Base-by-base conservation (phyloP, 1,140 invertebrate genomes). In the Mesaphorura yosii region DNA sequence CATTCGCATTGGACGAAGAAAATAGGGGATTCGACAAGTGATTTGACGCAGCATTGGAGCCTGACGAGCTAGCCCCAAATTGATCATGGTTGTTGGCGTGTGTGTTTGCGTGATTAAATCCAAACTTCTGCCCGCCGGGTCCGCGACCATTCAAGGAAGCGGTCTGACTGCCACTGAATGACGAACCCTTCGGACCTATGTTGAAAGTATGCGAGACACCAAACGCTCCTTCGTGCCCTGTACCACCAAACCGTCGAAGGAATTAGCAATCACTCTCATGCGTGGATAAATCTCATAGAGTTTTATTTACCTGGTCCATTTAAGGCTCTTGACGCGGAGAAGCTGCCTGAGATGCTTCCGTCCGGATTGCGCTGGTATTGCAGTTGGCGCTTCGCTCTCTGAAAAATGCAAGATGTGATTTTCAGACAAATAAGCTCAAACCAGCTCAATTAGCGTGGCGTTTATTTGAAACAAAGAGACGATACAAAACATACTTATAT, bases 161-260 rank as follows among this genome's bases (percentile, higher is more conserved):
- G n/a, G 31, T 34, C n/a, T 34, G 23, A 20, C 31, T 27, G 22
- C 38, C 38, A 15, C 31, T 25, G 6, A 38, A 51, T 6, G 50
- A 42, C 10, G 31, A 7, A 3, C 50, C 50, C 12, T 50, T 50
- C 23, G 39, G 50, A 10, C 50, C 50, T 10, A 51, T 41, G 26
- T 51, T 38, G 15, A 51, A 41, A 2, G 50, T 51, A 28, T 51
- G 20, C 3, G 50, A 41, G 23, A 51, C 23, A 5, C 23, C 50
- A 27, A 26, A 23, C 20, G 40, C 40, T 25, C 25, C 39, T 19
- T n/a, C 34, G 14, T 27, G 23, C 5, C 37, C 10, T 7, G 34
- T 38, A n/a, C 34, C 34, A 6, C 3, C 48, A 15, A 39, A n/a
- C n/a, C n/a, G n/a, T n/a, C n/a, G n/a, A n/a, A n/a, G n/a, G n/a